Percentiles rank a stretch among this genome's conserved stretches.
Conservation (phyloP, 2,113 vertebrate species). For the Sceloporus undulatus region DNA sequence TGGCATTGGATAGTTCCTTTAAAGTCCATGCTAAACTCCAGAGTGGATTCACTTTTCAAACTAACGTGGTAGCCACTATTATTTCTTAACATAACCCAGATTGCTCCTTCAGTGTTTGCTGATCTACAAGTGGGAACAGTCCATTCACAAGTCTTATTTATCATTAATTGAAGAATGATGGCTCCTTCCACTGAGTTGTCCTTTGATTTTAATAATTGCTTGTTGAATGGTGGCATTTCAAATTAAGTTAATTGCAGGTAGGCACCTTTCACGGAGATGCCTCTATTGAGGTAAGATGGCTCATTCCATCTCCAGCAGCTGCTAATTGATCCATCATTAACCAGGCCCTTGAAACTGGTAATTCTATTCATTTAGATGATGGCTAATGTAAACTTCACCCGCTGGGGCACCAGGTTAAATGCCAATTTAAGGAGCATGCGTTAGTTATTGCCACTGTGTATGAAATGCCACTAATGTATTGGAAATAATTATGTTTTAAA, state of each 20-base stretch:
- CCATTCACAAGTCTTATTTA: constrained; percentile 1
- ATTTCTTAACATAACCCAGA: no score
- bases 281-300: constrained; percentile 64
- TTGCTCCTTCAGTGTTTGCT: background rate
- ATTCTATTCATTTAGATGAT: constrained; percentile 63
- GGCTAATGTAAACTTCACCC: constrained; percentile 58
- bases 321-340: constrained; percentile 73
- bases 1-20: no score
- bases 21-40: no score
- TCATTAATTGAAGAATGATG: constrained; percentile 49
- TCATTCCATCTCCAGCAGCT: constrained; percentile 57
- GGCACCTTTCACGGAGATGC: constrained; percentile 64
- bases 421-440: constrained; percentile 61
- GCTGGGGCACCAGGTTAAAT: constrained; percentile 64
- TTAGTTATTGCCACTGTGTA: constrained; percentile 63
- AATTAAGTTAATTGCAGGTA: constrained; percentile 70
- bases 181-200: constrained; percentile 37
- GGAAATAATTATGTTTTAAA: background rate
- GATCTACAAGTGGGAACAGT: background rate
- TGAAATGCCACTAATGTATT: constrained; percentile 42
- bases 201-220: constrained; percentile 65
- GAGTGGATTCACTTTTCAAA: no score
- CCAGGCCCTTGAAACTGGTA: constrained; percentile 51
- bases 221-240: constrained; percentile 64
- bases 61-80: no score